A percentile compares a stretch with the other conserved stretches of the same genome.
These are phyloP conservation scores for Mesorhabditis spiculigera DNA, from an alignment of 2,888 invertebrate species.

Conservation along the genomic window DNA sequence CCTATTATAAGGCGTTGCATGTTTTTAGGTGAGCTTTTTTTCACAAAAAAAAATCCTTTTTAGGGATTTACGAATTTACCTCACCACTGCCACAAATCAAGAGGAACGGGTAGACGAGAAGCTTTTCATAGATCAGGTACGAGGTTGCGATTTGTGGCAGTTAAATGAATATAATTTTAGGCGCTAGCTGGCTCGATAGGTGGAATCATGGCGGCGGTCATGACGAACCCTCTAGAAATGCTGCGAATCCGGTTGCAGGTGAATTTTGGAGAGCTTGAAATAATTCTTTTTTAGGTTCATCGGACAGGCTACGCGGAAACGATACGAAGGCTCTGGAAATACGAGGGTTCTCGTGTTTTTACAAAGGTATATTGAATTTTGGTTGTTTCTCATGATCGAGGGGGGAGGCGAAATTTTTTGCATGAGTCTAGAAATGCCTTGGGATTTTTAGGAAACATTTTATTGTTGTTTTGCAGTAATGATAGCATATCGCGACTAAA, in stretches of 20 bases:
- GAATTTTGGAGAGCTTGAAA: not conserved
- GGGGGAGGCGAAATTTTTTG: no score
- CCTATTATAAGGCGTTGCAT: slow-evolving; percentile 46
- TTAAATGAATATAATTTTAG: slow-evolving; percentile 14
- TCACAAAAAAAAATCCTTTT: not conserved
- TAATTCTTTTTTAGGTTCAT: slow-evolving; percentile 39
- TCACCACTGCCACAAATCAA: slow-evolving; percentile 14
- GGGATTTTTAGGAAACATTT: no score
- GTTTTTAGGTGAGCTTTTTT: slow-evolving; percentile 19
- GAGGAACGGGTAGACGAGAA: slow-evolving; percentile 16
- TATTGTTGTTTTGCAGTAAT: no score
- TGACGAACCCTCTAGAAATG: slow-evolving; percentile 52
- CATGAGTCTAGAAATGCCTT: no score
- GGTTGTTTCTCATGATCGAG: no score
- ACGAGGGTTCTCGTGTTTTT: slow-evolving; percentile 46
- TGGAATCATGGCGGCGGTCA: slow-evolving; percentile 47
- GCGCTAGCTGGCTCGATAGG: slow-evolving; percentile 47
- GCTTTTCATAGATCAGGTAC: not conserved
- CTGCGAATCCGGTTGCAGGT: slow-evolving; percentile 48
- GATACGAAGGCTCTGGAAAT: slow-evolving; percentile 40
- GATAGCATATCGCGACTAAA: no score
- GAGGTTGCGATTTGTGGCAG: not conserved
- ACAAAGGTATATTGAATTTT: slow-evolving; percentile 32
- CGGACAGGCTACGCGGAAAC: slow-evolving; percentile 50
- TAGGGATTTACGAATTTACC: not conserved